Conservation (phyloP, 2,113 vertebrate genomes). For the Clarias batrachus region DNA sequence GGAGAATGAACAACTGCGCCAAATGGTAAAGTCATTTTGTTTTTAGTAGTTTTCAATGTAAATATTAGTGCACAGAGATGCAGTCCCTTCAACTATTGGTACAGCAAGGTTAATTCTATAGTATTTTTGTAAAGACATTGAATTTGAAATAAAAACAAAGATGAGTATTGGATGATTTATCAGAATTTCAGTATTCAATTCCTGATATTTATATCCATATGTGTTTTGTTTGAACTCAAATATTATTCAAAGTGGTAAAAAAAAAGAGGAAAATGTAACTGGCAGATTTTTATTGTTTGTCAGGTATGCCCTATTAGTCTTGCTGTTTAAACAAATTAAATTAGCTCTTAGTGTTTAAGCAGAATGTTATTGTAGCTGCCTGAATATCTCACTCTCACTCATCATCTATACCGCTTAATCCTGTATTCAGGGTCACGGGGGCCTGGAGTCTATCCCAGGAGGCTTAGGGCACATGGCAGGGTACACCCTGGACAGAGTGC, state of each 20-base stretch:
- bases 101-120: not conserved
- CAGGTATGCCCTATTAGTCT: not conserved
- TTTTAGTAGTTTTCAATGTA: not conserved
- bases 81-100: not conserved
- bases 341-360: not conserved
- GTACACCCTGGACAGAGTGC: no score
- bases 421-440: no score
- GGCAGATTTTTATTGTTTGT: not conserved
- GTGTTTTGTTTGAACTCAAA: not conserved
- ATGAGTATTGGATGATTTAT: not conserved
- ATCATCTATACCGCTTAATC: no score
- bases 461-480: no score
- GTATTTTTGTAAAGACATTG: not conserved
- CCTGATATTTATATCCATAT: no score
- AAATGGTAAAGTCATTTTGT: slow-evolving; percentile 75
- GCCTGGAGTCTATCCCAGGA: no score
- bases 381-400: no score
- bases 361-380: no score
- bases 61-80: not conserved
- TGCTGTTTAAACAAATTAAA: not conserved
- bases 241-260: not conserved
- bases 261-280: no score
- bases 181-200: not conserved
- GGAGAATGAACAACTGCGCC: slow-evolving; percentile 88
- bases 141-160: not conserved